These are phyloP conservation scores for Lasioglossum baleicum DNA, from an alignment of 1,140 invertebrate genomes.

Conservation along the genomic window DNA sequence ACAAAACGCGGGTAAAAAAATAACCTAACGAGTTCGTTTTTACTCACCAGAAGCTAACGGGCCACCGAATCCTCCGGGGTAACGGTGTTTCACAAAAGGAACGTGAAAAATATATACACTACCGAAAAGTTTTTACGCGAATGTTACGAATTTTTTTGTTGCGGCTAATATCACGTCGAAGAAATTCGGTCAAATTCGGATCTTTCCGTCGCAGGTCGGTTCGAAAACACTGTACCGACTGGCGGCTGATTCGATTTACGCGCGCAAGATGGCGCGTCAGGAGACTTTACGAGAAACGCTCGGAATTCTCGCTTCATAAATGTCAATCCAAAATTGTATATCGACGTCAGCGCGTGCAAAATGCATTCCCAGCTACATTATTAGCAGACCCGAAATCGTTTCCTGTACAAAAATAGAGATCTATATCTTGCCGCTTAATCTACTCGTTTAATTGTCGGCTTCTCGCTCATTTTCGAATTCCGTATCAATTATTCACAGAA, in stretches of 20 bases:
- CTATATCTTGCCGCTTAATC: background rate
- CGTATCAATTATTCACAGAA: too few species aligned
- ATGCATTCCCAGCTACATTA: constrained; percentile 18
- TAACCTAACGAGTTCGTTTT: constrained; percentile 22
- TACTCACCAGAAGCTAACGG: constrained; percentile 50
- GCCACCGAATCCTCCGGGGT: constrained; percentile 23
- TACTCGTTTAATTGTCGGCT: background rate
- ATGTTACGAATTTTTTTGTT: constrained; percentile 73
- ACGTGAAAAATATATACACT: constrained; percentile 56
- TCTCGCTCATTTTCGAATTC: background rate
- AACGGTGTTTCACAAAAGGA: constrained; percentile 38
- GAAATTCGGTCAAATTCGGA: constrained; percentile 68
- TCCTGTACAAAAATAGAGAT: background rate
- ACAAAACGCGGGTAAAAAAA: constrained; percentile 47
- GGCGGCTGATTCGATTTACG: background rate
- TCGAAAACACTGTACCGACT: constrained; percentile 32
- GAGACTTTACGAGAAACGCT: constrained; percentile 12
- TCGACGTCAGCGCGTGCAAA: constrained; percentile 38
- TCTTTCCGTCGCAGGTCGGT: constrained; percentile 48
- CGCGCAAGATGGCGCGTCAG: constrained; percentile 32
- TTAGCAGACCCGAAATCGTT: constrained; percentile 12
- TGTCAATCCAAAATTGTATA: constrained; percentile 49
- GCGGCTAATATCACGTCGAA: constrained; percentile 74
- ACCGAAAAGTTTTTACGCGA: constrained; percentile 70
- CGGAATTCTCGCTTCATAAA: constrained; percentile 29